Evolutionary conservation across 2,113 vertebrate species (phyloP).

Genomic region (Oenanthe melanoleuca): DNA sequence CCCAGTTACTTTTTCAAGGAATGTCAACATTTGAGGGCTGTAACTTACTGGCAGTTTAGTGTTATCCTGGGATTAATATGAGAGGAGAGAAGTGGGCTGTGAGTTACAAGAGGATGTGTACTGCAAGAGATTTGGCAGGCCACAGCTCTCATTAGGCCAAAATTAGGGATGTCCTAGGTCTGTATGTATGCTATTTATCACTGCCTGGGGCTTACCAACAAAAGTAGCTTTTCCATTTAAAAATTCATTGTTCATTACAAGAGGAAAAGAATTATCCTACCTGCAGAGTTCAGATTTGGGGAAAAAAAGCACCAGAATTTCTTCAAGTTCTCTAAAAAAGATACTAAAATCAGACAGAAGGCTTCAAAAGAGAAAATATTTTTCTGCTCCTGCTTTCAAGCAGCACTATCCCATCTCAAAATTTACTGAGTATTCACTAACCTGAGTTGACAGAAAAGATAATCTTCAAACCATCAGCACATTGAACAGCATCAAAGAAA

Average conservation of each 20-base stretch:
- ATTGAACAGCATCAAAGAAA: neutral
- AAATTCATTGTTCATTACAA: slow-evolving; percentile 33
- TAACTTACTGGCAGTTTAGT: neutral
- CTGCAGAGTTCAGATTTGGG: neutral
- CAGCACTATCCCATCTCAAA: neutral
- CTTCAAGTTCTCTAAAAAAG: neutral
- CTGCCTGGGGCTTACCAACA: slow-evolving; percentile 27
- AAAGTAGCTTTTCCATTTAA: slow-evolving; percentile 36
- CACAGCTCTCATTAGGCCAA: slow-evolving; percentile 32
- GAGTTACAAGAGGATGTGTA: neutral
- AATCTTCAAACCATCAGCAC: neutral
- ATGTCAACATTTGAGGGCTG: slow-evolving; percentile 30
- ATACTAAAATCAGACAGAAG: neutral
- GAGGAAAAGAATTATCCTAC: neutral
- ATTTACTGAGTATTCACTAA: neutral
- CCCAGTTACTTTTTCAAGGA: slow-evolving; percentile 11
- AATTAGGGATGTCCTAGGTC: slow-evolving; percentile 30
- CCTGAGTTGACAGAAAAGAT: neutral
- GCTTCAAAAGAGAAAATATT: neutral
- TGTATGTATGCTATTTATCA: neutral
- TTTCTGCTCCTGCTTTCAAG: neutral
- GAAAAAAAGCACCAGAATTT: neutral
- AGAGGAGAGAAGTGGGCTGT: neutral
- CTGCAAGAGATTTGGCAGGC: slow-evolving; percentile 49
- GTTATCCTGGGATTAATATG: slow-evolving; percentile 55